Conservation (phyloP, 2,113 vertebrate genomes). For the Oriolus oriolus region DNA sequence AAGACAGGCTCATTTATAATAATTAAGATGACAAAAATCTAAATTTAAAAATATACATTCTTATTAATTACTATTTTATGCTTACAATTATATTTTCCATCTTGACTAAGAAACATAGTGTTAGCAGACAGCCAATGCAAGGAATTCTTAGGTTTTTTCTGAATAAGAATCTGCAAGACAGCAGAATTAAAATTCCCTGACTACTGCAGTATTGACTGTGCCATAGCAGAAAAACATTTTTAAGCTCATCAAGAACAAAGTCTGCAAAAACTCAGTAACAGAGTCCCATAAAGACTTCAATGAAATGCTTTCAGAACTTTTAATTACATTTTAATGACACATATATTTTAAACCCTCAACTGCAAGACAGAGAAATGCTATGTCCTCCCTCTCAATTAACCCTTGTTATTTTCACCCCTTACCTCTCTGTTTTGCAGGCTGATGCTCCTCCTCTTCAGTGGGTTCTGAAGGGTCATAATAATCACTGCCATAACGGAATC, state of each 20-base stretch:
- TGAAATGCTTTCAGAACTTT: background rate
- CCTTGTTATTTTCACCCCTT: background rate
- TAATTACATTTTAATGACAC: background rate
- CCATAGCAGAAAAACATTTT: background rate
- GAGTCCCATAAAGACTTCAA: background rate
- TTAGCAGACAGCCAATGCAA: background rate
- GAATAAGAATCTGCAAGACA: background rate
- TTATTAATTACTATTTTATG: background rate
- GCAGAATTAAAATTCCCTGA: background rate
- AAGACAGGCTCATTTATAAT: background rate
- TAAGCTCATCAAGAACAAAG: background rate
- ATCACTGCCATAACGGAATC: conserved; percentile 91
- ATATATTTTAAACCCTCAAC: background rate
- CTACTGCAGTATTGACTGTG: background rate
- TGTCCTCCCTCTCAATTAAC: background rate
- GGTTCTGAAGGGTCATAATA: conserved; percentile 98
- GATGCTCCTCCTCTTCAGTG: conserved; percentile 90
- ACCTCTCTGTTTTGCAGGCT: conserved; percentile 82
- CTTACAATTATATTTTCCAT: background rate
- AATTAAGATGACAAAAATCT: background rate
- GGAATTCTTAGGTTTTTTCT: background rate
- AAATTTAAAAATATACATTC: background rate
- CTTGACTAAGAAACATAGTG: background rate
- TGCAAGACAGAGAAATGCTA: background rate
- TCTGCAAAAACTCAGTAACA: background rate